These are phyloP conservation scores for Caenorhabditis sinica DNA, from an alignment of 2,888 invertebrate genomes.

Conservation along the genomic window DNA sequence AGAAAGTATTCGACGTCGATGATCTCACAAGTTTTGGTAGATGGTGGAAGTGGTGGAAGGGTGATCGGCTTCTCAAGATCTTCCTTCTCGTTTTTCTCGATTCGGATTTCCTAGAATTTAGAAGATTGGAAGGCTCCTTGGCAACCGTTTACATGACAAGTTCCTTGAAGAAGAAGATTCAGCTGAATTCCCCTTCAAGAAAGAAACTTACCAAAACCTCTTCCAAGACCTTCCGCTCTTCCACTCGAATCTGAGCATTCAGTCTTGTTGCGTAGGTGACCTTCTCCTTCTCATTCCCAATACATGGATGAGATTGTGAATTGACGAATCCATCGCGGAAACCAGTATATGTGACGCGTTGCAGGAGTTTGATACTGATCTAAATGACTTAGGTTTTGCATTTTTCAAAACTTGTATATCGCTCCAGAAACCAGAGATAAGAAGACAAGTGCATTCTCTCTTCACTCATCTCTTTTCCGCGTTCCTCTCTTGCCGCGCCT, in stretches of 20 bases:
- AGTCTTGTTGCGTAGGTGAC: constrained; percentile 51
- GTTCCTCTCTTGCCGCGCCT: neutral
- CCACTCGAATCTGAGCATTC: constrained; percentile 60
- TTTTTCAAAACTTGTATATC: neutral
- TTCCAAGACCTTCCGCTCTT: constrained; percentile 56
- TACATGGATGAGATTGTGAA: constrained; percentile 40
- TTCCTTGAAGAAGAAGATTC: too few species aligned
- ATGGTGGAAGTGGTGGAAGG: constrained; percentile 43
- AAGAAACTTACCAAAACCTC: constrained; percentile 37
- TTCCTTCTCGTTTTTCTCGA: constrained; percentile 40
- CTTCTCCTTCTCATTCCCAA: constrained; percentile 47
- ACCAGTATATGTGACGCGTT: constrained; percentile 60
- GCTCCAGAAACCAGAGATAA: neutral
- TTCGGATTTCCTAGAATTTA: constrained; percentile 39
- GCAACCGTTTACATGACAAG: neutral
- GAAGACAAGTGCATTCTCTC: neutral
- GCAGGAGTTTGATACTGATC: constrained; percentile 46
- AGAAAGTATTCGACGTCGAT: constrained; percentile 60
- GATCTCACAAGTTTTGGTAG: constrained; percentile 58
- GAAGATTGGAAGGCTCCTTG: neutral
- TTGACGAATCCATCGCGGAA: constrained; percentile 64
- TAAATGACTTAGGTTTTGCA: neutral
- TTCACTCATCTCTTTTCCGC: neutral
- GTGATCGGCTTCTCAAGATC: constrained; percentile 27
- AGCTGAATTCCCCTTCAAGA: neutral